phyloP scores from a whole-genome alignment of 2,888 invertebrate species.

The Calliopum simillimum region DNA sequence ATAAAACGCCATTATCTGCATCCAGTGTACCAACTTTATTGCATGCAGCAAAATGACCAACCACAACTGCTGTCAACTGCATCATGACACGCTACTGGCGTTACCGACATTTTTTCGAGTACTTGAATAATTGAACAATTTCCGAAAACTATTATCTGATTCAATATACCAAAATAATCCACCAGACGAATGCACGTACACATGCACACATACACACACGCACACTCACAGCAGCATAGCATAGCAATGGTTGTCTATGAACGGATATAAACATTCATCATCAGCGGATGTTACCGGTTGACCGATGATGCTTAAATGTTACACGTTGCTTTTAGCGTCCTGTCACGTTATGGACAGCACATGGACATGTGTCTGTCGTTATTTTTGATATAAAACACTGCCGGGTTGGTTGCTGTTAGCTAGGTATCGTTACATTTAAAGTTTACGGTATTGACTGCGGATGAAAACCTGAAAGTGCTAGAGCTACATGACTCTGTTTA shows the following conservation, averaged over 20 bases:
- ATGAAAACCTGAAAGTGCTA: background rate
- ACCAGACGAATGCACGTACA: background rate
- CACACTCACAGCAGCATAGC: background rate
- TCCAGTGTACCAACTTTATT: no score
- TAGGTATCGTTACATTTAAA: slow-evolving; percentile 7
- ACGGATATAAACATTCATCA: slow-evolving; percentile 40
- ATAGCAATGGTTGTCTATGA: slow-evolving; percentile 14
- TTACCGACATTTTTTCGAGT: slow-evolving; percentile 26
- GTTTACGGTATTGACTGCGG: slow-evolving; percentile 17
- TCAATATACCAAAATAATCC: slow-evolving; percentile 4
- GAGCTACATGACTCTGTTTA: background rate
- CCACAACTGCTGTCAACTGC: slow-evolving; percentile 20
- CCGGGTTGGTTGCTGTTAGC: no score
- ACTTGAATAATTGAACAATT: slow-evolving; percentile 52
- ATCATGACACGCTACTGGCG: background rate
- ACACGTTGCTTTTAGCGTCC: slow-evolving; percentile 17
- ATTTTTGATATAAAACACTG: background rate
- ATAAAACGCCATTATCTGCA: no score
- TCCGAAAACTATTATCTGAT: slow-evolving; percentile 53
- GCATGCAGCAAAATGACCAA: background rate
- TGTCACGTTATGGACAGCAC: slow-evolving; percentile 13
- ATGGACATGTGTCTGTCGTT: background rate
- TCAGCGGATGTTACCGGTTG: slow-evolving; percentile 39
- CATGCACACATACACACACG: slow-evolving; percentile 7
- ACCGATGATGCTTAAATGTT: slow-evolving; percentile 25